Evolutionary conservation across 2,797 vertebrate genomes (phyloP), one percentile per base, ranked within the genome.

Genomic region (Streptopelia turtur): DNA sequence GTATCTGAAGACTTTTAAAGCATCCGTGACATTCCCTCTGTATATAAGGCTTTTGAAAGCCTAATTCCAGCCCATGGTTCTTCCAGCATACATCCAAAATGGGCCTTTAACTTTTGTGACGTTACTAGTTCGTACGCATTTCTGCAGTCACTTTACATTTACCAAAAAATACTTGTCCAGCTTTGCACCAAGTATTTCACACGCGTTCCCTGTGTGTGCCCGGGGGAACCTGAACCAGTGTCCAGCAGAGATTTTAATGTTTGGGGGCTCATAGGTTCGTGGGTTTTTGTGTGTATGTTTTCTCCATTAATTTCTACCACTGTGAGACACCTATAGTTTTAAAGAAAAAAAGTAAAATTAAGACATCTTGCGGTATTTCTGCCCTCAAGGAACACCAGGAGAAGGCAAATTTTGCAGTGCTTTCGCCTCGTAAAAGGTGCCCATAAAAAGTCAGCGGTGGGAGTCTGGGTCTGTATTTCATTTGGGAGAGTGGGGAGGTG

Each of bases 1-100:
- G 2, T 60, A 84, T 83, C 69, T 81, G n/a, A 90, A 93, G 83
- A 85, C 87, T 92, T 96, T 50, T 89, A 93, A 92, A 95, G 13
- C 81, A 63, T 71, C 64, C 8, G 0, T 91, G 79, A 52, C 50
- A 41, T 90, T 69, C 49, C 41, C 12, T 90, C 49, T 23, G 9
- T 52, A 7, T 63, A 50, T 27, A 59, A 76, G 35, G 22, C 49
- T 87, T 87, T 85, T 61, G 30, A 77, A 95, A 92, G 75, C 20
- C 45, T 80, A 3, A 9, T 84, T 66, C 52, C 47, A 90, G 28
- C 39, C 49, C 5, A 1, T 80, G 50, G 20, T 68, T 90, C 11
- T 77, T 94, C 33, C 49, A 50, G 18, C 2, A 0, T 70, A 9
- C 31, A 3, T 77, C 74, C 52, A 37, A 61, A 94, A 68, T 0